Percentiles rank a stretch among this genome's conserved stretches.
These are phyloP conservation scores for Cossypha caffra DNA, from an alignment of 2,797 vertebrate genomes.

Conservation along the genomic window DNA sequence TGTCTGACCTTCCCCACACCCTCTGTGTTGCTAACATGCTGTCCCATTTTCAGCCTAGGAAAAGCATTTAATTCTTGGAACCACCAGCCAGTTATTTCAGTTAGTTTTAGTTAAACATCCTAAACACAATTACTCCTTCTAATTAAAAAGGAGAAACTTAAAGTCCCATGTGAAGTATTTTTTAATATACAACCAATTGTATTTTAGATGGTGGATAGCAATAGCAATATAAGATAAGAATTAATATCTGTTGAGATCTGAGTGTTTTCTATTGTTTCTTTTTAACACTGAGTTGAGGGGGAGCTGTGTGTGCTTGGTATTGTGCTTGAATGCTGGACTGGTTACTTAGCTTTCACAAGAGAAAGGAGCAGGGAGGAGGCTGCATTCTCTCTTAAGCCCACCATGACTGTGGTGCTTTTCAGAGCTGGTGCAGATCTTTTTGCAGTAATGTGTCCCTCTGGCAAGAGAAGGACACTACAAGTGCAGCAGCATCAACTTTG, in stretches of 20 bases:
- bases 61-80: not conserved
- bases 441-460: not conserved
- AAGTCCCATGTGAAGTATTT: not conserved
- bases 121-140: not conserved
- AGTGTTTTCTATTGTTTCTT: not conserved
- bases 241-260: not conserved
- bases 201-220: not conserved
- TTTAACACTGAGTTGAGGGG: not conserved
- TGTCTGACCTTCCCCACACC: not conserved
- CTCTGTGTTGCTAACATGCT: not conserved
- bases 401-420: not conserved
- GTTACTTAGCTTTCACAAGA: not conserved
- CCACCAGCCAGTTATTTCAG: not conserved
- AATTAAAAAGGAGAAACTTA: not conserved
- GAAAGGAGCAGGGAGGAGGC: not conserved
- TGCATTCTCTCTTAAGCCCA: not conserved
- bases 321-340: not conserved
- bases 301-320: not conserved
- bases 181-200: not conserved
- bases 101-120: not conserved
- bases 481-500: not conserved
- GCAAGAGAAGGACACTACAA: not conserved
- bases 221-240: not conserved
- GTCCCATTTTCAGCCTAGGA: not conserved
- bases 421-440: not conserved